Evolutionary conservation across 2,888 invertebrate species (phyloP), one percentile per base, ranked within the genome.

Genomic region (Brachyopa scutellaris): DNA sequence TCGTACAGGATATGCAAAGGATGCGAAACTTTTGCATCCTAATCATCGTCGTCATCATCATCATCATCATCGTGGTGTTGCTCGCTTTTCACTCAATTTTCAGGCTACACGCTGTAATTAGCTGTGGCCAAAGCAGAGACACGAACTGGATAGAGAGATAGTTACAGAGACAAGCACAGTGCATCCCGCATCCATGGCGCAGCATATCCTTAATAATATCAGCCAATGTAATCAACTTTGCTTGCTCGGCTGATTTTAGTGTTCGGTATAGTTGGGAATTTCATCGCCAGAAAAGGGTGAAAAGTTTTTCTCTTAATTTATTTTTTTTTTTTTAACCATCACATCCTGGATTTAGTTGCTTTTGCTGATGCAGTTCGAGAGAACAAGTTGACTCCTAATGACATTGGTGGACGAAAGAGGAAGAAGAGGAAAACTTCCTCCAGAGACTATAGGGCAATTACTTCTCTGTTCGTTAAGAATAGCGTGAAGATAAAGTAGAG

Each of bases 161-260:
- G 11, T 15, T 2, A 13, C 8, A 13, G 11, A 49, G 33, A 40
- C 13, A 55, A 29, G 33, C 29, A 26, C 19, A 40, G 57, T 15
- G 45, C 49, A 61, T 49, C 15, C 9, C 59, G 45, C 49, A 61
- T 49, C 15, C 9, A 53, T 49, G 59, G 55, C n/a, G n/a, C n/a
- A n/a, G n/a, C 33, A 55, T 67, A 80, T 82, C 82, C 59, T 66
- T 82, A 82, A 82, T 82, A 82, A 77, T 62, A 77, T 82, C 82
- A 82, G 74, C 29, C 40, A 55, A 59, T 51, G 74, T 74, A 74
- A 82, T 66, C 53, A 82, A 82, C 53, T 82, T 76, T 76, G 51
- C 67, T 64, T 40, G 51, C 59, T 76, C 23, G 59, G 49, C 31
- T 67, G 21, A 45, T 47, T 79, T 59, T 80, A 74, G 74, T 67